Evolutionary conservation across 2,888 invertebrate species (phyloP).

Genomic region (Amphiduros pacificus): DNA sequence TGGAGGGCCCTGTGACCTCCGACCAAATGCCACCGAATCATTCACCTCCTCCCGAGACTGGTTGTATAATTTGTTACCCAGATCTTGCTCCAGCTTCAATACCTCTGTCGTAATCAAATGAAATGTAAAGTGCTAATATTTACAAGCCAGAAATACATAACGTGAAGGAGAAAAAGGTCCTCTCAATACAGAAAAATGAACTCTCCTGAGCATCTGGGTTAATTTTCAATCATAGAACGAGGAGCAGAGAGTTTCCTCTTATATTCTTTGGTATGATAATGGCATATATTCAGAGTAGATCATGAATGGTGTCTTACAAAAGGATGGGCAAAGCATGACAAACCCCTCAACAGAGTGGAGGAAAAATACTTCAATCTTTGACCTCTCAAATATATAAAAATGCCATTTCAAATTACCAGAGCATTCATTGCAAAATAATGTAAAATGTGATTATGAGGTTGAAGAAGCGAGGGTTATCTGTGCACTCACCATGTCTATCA

Average conservation of each 20-base stretch:
- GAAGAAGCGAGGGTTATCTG: too few relatives aligned
- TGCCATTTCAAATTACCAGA: neutral
- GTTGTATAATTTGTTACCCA: constrained; percentile 43
- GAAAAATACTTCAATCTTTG: too few relatives aligned
- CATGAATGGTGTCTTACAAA: neutral
- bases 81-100: constrained; percentile 38
- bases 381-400: too few relatives aligned
- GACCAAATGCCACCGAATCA: constrained; percentile 51
- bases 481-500: constrained; percentile 50
- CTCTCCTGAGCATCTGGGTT: neutral
- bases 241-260: too few relatives aligned
- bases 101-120: constrained; percentile 37
- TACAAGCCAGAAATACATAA: neutral
- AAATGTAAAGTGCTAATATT: neutral
- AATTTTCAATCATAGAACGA: too few relatives aligned
- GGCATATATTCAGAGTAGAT: neutral
- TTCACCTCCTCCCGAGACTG: constrained; percentile 44
- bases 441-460: neutral
- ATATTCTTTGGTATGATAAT: neutral
- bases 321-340: too few relatives aligned
- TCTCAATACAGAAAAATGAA: neutral
- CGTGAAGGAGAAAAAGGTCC: neutral
- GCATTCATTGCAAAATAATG: neutral
- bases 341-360: too few relatives aligned
- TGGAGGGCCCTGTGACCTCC: constrained; percentile 48